Base-by-base conservation (phyloP, 2,113 vertebrate genomes). In the Ailurus styani region DNA sequence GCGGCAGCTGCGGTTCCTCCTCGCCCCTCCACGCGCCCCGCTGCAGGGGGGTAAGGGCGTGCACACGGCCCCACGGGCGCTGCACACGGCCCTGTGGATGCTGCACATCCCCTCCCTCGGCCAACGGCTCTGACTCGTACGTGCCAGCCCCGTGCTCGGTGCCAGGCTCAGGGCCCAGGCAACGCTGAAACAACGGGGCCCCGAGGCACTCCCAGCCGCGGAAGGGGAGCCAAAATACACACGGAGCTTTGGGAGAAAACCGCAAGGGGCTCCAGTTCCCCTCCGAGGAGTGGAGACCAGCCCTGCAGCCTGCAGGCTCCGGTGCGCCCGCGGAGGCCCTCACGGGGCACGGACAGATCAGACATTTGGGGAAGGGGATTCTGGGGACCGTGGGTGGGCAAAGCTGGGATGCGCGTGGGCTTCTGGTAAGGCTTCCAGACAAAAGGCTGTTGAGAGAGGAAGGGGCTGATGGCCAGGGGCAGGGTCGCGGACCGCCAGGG, bases 11-110 rank as follows among this genome's bases (percentile, higher is more conserved):
- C 14, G 12, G 17, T 12, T 45, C 72, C 55, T 86, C 50, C 70
- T 60, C 5, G 17, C 37, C 37, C 57, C 55, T 34, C 62, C 73
- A 37, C n/a, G 25, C 7, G 0, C 15, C 15, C 60, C 1, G 0
- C 21, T 70, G 50, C 21, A 34, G 42, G 45, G 4, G 20, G 18
- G 2, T 1, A 40, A 79, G 92, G n/a, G 50, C 7, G 5, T 7
- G 25, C 20, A 34, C 34, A 7, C 14, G 1, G 31, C 11, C 40
- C 62, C 3, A 31, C 0, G 21, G 5, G 25, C 13, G 2, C 11
- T 14, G 23, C 2, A 3, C 0, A 4, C 14, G 1, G 31, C 11
- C 40, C 62, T 2, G 40, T 1, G 21, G 5, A 18, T 13, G 2
- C 11, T 14, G 23, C 2, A 3, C 0, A 4, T 13, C 17, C 42